Evolutionary conservation across 2,113 vertebrate genomes (phyloP), one percentile per base, ranked within the genome.

Genomic region (Monopterus albus): DNA sequence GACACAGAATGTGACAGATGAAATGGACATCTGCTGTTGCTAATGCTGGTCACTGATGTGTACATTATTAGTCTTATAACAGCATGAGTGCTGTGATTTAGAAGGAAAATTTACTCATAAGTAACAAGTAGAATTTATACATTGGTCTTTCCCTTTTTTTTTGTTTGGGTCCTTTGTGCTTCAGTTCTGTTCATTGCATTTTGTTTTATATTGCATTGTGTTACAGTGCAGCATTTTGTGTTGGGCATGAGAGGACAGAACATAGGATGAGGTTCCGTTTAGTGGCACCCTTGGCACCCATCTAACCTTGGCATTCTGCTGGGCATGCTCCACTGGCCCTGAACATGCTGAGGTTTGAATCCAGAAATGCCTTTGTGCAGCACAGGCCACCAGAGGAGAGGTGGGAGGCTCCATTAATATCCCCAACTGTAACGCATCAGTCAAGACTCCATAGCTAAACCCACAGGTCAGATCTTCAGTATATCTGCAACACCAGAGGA

Each of bases 321-420:
- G 74, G 74, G 65, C 84, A 85, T 79, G 92, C 83, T 92, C 90
- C 81, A 81, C 83, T 89, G 85, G 85, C 65, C 75, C 75, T 71
- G 83, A 92, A 88, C 88, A 88, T 91, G 92, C 92, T 92, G 89
- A 92, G 89, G 92, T 87, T 92, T 84, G 87, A 90, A 88, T 91
- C 91, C 88, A 88, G 79, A 87, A 84, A 90, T 88, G 85, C 85
- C 79, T 84, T 89, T 89, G 87, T 90, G 89, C 78, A 66, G 79
- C 83, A 65, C 78, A 79, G 89, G 78, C 87, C 82, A 87, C 82
- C 89, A 88, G 77, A 81, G 83, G 78, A 86, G 82, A 70, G 62
- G 73, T 58, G 70, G 79, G 72, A 75, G 75, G 82, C 74, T 77
- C 70, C 64, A 79, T 82, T 86, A 87, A 81, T 81, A 85, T 75